phyloP scores from a whole-genome alignment of 2,888 invertebrate genomes.

The Hemithea aestivaria region DNA sequence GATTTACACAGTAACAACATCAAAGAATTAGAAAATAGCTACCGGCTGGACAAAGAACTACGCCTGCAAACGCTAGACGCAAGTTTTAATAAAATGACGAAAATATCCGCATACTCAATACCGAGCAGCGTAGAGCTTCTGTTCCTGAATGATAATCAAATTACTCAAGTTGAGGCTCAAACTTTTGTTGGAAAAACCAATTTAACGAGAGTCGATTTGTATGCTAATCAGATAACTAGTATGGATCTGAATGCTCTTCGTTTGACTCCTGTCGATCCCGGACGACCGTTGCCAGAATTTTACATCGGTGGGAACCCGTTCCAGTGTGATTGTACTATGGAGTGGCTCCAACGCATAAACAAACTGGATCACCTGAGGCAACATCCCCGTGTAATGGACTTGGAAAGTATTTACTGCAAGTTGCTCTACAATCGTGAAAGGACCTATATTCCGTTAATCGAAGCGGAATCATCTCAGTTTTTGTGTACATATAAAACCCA shows the following conservation, averaged over 20 bases:
- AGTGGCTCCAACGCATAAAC: constrained; percentile 96
- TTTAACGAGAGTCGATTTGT: constrained; percentile 93
- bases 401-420: constrained; percentile 93
- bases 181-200: constrained; percentile 94
- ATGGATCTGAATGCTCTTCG: constrained; percentile 94
- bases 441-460: constrained; percentile 90
- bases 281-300: constrained; percentile 90
- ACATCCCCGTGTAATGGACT: constrained; percentile 94
- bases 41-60: constrained; percentile 84
- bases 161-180: constrained; percentile 90
- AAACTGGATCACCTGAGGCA: constrained; percentile 89
- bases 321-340: constrained; percentile 96
- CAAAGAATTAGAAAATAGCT: constrained; percentile 86
- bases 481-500: constrained; percentile 95
- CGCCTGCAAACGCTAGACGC: constrained; percentile 91
- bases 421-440: constrained; percentile 90
- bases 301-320: constrained; percentile 97
- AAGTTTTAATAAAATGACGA: constrained; percentile 92
- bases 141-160: constrained; percentile 93
- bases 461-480: constrained; percentile 93
- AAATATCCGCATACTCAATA: constrained; percentile 86
- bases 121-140: constrained; percentile 92
- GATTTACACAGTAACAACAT: constrained; percentile 94
- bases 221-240: constrained; percentile 93
- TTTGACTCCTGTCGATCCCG: constrained; percentile 87